Percentiles rank a stretch among this genome's conserved stretches.
These are phyloP conservation scores for Labia minor DNA, from an alignment of 2,888 invertebrate genomes.

Conservation along the genomic window DNA sequence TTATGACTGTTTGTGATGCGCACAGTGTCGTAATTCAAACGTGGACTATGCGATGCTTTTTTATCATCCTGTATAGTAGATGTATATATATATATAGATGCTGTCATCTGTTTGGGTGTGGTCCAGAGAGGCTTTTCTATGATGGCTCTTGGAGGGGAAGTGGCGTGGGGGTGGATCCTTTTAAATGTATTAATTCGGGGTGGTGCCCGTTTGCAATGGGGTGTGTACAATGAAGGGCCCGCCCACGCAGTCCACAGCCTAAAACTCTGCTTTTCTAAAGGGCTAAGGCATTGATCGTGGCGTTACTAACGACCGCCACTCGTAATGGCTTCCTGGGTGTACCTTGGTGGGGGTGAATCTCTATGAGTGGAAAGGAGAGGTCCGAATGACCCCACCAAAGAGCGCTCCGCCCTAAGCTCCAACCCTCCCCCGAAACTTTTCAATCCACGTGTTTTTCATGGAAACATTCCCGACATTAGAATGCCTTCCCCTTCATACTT, in stretches of 20 bases:
- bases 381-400: background rate
- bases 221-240: background rate
- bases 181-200: conserved; percentile 20
- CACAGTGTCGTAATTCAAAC: conserved; percentile 26
- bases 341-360: background rate
- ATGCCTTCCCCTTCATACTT: background rate
- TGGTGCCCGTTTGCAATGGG: background rate
- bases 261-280: conserved; percentile 19
- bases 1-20: conserved; percentile 27
- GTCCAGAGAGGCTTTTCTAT: conserved; percentile 22
- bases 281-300: conserved; percentile 19
- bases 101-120: conserved; percentile 25
- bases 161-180: conserved; percentile 17
- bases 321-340: conserved; percentile 14
- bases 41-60: conserved; percentile 20
- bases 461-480: conserved; percentile 8
- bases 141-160: conserved; percentile 16
- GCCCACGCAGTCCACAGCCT: background rate
- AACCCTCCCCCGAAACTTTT: conserved; percentile 26
- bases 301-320: conserved; percentile 15
- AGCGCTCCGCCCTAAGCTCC: conserved; percentile 15
- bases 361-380: background rate
- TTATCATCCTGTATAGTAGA: conserved; percentile 21
- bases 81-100: conserved; percentile 20
- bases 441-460: conserved; percentile 24